These are phyloP conservation scores for Nicator chloris DNA, from an alignment of 2,113 vertebrate species.

Conservation along the genomic window DNA sequence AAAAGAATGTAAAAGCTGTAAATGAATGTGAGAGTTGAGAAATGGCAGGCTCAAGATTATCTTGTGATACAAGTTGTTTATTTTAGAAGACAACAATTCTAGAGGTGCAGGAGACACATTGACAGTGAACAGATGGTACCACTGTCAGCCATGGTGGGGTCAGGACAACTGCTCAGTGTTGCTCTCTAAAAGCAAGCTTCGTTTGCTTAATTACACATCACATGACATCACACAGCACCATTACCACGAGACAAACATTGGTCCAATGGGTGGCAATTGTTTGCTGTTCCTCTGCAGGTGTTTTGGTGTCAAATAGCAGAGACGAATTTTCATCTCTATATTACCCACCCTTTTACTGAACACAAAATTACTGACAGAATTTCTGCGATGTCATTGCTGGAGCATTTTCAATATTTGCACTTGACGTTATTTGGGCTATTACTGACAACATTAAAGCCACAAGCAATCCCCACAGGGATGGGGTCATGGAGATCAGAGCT, in stretches of 20 bases:
- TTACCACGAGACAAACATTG: neutral
- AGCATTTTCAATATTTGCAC: neutral
- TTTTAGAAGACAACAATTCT: neutral
- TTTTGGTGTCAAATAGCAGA: neutral
- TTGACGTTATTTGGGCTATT: neutral
- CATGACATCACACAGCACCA: neutral
- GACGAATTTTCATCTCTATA: fast-evolving
- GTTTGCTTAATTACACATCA: neutral
- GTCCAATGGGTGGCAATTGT: neutral
- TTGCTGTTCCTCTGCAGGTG: neutral
- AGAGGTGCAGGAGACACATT: neutral
- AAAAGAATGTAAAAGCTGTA: neutral
- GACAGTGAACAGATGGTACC: neutral
- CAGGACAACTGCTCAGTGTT: neutral
- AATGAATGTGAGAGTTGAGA: neutral
- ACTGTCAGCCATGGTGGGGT: neutral
- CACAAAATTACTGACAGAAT: neutral
- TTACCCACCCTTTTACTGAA: neutral
- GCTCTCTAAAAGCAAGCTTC: neutral
- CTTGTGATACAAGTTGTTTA: neutral
- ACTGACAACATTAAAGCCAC: neutral
- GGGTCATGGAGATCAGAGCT: neutral
- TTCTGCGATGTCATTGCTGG: neutral
- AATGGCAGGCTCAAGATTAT: neutral
- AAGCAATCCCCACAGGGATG: neutral